A percentile compares a stretch with the other conserved stretches of the same genome.
Conservation (phyloP, 1,140 invertebrate genomes). For the Brachionus manjavacas region DNA sequence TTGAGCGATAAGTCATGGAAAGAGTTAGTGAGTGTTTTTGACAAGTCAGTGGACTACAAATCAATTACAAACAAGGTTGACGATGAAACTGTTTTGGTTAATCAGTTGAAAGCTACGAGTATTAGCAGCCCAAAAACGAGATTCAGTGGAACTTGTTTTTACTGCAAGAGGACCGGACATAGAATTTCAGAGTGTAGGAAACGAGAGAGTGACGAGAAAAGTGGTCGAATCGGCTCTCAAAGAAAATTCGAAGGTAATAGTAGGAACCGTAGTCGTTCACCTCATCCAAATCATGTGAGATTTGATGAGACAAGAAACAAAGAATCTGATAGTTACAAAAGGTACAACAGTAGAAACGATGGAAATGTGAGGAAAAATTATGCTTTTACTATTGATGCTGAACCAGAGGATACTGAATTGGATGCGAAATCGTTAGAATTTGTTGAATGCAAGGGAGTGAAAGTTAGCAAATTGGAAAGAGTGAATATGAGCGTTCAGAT, state of each 20-base stretch:
- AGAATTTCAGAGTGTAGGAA: neutral
- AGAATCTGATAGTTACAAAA: neutral
- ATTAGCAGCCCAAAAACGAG: neutral
- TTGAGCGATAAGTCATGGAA: slow-evolving; percentile 25
- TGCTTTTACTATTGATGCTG: neutral
- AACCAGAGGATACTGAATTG: neutral
- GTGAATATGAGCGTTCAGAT: neutral
- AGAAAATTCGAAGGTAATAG: neutral
- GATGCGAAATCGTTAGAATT: neutral
- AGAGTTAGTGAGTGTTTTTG: slow-evolving; percentile 7
- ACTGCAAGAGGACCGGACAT: neutral
- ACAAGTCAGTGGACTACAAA: slow-evolving; percentile 1
- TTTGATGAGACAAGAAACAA: neutral
- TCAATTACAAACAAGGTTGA: neutral
- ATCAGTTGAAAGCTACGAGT: neutral
- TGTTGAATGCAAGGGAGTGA: neutral
- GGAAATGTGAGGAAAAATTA: neutral
- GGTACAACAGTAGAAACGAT: neutral
- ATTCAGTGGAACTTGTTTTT: neutral
- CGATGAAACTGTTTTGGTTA: slow-evolving; percentile 16
- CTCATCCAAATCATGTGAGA: neutral
- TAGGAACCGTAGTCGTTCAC: neutral
- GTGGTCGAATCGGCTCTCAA: neutral
- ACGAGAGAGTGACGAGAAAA: neutral
- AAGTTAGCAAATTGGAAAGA: neutral